These are phyloP conservation scores for Lepidochrysops patricia DNA, from an alignment of 2,888 invertebrate species.

Conservation along the genomic window DNA sequence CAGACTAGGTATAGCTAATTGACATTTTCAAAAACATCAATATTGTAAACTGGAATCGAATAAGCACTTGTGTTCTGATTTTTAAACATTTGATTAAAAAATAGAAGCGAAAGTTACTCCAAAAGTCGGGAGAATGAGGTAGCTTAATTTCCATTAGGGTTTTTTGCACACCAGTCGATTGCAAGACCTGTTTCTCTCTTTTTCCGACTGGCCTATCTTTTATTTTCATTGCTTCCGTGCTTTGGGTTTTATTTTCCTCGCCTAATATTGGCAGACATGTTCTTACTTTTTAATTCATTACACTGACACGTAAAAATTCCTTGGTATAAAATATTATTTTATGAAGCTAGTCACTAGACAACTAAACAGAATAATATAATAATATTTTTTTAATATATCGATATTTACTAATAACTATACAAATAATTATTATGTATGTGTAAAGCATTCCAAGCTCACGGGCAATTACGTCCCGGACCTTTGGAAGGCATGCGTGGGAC, in stretches of 20 bases:
- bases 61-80: neutral
- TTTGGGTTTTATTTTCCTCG: neutral
- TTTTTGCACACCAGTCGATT: slow-evolving; percentile 10
- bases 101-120: slow-evolving; percentile 20
- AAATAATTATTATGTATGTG: no score
- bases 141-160: slow-evolving; percentile 13
- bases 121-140: neutral
- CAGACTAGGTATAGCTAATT: no score
- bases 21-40: neutral
- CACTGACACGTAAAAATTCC: neutral
- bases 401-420: no score
- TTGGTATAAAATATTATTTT: neutral
- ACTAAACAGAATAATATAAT: no score
- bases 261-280: neutral
- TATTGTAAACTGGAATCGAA: neutral
- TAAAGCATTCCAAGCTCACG: no score
- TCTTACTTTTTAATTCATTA: neutral
- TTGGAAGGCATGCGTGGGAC: neutral
- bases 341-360: no score
- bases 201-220: neutral
- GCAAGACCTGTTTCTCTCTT: slow-evolving; percentile 12
- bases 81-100: slow-evolving; percentile 13
- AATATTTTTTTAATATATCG: no score
- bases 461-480: no score
- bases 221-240: slow-evolving; percentile 2